These are phyloP conservation scores for Pectinophora gossypiella DNA, from an alignment of 1,140 invertebrate genomes.

Conservation along the genomic window DNA sequence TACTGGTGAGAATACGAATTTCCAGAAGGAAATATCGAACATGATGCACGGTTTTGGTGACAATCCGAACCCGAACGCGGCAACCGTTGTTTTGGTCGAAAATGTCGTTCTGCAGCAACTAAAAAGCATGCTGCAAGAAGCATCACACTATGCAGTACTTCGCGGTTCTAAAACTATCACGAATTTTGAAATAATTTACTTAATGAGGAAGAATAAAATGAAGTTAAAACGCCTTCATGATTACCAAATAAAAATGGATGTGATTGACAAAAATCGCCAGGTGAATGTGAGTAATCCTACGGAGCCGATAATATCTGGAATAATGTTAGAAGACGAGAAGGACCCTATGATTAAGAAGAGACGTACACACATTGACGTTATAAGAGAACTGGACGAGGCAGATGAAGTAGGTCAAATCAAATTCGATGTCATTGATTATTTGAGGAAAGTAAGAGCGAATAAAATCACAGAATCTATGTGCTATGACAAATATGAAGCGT, in stretches of 20 bases:
- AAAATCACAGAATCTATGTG: conserved; percentile 72
- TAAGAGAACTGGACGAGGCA: conserved; percentile 76
- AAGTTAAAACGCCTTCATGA: conserved; percentile 59
- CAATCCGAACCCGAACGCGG: conserved; percentile 78
- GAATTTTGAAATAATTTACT: conserved; percentile 79
- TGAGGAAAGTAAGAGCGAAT: conserved; percentile 71
- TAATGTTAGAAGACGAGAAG: conserved; percentile 50
- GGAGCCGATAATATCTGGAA: conserved; percentile 31
- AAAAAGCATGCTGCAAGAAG: conserved; percentile 75
- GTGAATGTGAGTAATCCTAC: conserved; percentile 18
- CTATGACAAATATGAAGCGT: conserved; percentile 75
- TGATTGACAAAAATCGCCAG: conserved; percentile 46
- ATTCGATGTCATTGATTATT: conserved; percentile 72
- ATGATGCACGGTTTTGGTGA: conserved; percentile 88
- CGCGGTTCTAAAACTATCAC: conserved; percentile 67
- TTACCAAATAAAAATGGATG: conserved; percentile 55
- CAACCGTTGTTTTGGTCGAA: conserved; percentile 81
- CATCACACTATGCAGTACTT: conserved; percentile 69
- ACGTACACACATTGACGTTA: conserved; percentile 64
- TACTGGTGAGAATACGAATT: conserved; percentile 52
- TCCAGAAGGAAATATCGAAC: conserved; percentile 78
- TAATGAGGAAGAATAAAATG: conserved; percentile 78
- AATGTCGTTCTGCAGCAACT: conserved; percentile 81
- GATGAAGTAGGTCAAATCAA: conserved; percentile 75
- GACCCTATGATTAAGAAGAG: conserved; percentile 41